These are phyloP conservation scores for Sorex maritimensis DNA, from an alignment of 2,797 vertebrate genomes.

Conservation along the genomic window DNA sequence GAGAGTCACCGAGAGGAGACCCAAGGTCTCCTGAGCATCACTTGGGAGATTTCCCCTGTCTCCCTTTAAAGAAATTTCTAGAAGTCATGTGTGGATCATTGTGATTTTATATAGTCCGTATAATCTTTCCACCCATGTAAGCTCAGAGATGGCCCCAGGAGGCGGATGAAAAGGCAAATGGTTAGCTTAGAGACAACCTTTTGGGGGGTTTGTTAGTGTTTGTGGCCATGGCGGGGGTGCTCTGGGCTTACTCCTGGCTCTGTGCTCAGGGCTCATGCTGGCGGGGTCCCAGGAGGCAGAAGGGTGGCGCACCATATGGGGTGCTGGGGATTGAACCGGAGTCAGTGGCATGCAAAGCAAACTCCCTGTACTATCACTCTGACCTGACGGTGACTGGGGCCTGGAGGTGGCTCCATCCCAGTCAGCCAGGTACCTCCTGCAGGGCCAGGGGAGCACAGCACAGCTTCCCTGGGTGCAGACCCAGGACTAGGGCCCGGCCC, in stretches of 20 bases:
- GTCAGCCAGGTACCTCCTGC: not conserved
- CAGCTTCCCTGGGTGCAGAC: not conserved
- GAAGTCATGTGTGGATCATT: not conserved
- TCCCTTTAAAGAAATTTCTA: not conserved
- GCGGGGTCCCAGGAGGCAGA: too few relatives aligned
- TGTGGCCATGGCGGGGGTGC: too few relatives aligned
- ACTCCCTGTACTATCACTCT: too few relatives aligned
- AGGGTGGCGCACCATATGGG: too few relatives aligned
- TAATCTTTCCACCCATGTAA: not conserved
- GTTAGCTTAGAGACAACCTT: not conserved
- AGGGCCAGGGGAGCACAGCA: not conserved
- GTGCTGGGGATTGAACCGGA: too few relatives aligned
- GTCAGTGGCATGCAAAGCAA: too few relatives aligned
- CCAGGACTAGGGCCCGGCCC: not conserved
- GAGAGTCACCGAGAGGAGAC: too few relatives aligned
- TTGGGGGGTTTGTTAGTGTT: not conserved
- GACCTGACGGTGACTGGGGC: not conserved
- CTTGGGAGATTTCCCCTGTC: too few relatives aligned
- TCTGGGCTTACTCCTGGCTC: too few relatives aligned
- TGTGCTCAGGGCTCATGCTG: too few relatives aligned
- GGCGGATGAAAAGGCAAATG: not conserved
- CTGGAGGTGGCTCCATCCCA: not conserved
- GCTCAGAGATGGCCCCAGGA: not conserved
- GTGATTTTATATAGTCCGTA: not conserved
- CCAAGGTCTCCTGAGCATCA: too few relatives aligned